Base-by-base conservation (phyloP, 2,113 vertebrate species). In the Pelodiscus sinensis region DNA sequence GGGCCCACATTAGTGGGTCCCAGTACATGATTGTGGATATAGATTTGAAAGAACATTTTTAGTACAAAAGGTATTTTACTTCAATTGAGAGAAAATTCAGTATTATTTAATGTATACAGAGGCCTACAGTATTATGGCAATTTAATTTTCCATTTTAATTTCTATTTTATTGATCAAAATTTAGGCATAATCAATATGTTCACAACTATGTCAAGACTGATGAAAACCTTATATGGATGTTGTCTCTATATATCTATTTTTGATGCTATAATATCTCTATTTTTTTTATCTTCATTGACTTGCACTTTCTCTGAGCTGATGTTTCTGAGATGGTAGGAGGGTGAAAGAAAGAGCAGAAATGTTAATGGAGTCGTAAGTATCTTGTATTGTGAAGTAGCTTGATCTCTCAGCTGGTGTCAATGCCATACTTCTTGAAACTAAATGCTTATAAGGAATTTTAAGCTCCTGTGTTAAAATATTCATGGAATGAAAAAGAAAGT, bases 401-500 rank as follows among this genome's bases (percentile, higher is more conserved):
- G 73, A 58, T 27, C 71, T 79, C 38, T 84, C 78, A 83, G 31
- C 31, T 51, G 60, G 58, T 87, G 58, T 79, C 85, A 79, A 25
- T 87, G 85, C 56, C 57, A 57, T 87, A 62, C 60, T 83, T 83
- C 73, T 55, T n/a, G 86, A 87, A 38, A 58, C 31, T 65, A 60
- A 83, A 54, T 68, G 68, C 52, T 91, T 83, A 58, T 79, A 86
- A 83, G 31, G 38, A 54, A 73, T 81, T 83, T 79, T 87, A 82
- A 83, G 12, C 52, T 60, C 85, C 27, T 86, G 55, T 78, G 87
- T 96, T 94, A 88, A 96, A 88, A 93, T 95, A 92, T 87, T 94
- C 79, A 91, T 90, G 73, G 83, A 91, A 55, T 94, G 83, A 90
- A 87, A 92, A 58, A 84, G n/a, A 90, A 79, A 90, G 58, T 10